These are phyloP conservation scores for Pelobates fuscus DNA, from an alignment of 2,113 vertebrate species.

Conservation along the genomic window DNA sequence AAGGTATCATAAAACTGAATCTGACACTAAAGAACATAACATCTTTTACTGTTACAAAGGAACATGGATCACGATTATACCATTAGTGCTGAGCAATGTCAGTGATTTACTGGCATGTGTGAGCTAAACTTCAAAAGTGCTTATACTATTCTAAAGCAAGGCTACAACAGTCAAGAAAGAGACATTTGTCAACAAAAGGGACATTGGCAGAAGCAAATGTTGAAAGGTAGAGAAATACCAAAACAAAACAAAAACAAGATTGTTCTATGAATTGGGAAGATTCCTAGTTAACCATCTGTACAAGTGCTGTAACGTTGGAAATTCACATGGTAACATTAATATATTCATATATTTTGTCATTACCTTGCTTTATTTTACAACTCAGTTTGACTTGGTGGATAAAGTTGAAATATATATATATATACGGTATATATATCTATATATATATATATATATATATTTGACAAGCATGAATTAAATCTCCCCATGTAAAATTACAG, in stretches of 20 bases:
- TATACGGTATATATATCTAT: too few relatives aligned
- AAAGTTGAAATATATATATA: not conserved
- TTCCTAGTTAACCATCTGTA: too few relatives aligned
- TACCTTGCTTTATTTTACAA: not conserved
- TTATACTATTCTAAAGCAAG: not conserved
- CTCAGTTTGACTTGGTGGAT: not conserved
- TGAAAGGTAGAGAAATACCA: too few relatives aligned
- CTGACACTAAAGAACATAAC: not conserved
- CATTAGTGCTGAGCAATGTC: not conserved
- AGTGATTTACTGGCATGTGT: not conserved
- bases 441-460: not conserved
- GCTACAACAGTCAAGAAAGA: not conserved
- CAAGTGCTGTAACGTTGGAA: too few relatives aligned
- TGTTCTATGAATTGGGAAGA: too few relatives aligned
- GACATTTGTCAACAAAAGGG: not conserved
- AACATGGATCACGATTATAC: not conserved
- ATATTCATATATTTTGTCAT: too few relatives aligned
- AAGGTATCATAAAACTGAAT: not conserved
- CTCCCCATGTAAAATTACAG: slow-evolving; percentile 37
- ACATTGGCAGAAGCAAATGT: not conserved
- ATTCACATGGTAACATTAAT: too few relatives aligned
- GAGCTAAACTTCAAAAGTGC: too few relatives aligned
- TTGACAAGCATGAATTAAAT: slow-evolving; percentile 47
- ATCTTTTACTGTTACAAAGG: not conserved
- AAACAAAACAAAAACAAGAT: too few relatives aligned